Percentiles rank a stretch among this genome's conserved stretches.
Evolutionary conservation across 2,888 invertebrate species (phyloP).

Genomic region (Drosophila mimica): DNA sequence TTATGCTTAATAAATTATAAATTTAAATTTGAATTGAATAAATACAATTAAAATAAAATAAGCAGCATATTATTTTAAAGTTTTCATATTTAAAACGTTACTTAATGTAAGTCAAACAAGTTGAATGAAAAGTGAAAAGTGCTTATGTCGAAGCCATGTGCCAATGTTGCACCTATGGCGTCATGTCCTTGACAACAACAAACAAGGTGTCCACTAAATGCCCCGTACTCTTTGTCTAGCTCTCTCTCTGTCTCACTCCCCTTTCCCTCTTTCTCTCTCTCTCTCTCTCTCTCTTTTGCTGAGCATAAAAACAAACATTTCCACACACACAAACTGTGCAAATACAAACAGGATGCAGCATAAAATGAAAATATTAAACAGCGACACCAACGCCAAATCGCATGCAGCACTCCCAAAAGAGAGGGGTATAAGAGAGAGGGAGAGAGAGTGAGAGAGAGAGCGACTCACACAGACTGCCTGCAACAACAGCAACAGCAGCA

Average conservation of each 20-base stretch:
- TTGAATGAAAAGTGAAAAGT: background rate
- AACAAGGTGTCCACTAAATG: background rate
- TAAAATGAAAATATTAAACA: conserved; percentile 61
- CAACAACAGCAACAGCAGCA: background rate
- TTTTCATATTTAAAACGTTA: background rate
- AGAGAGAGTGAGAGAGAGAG: conserved; percentile 4
- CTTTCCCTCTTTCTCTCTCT: background rate
- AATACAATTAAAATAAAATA: no score
- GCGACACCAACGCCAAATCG: conserved; percentile 38
- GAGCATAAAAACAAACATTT: background rate
- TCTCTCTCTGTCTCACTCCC: background rate
- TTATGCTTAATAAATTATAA: background rate
- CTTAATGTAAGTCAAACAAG: background rate
- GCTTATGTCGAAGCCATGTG: background rate
- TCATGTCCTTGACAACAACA: conserved; percentile 6
- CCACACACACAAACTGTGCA: background rate
- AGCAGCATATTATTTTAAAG: background rate
- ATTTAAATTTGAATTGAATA: background rate
- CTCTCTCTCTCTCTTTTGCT: conserved; percentile 1
- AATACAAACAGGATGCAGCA: conserved; percentile 44
- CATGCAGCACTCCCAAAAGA: background rate
- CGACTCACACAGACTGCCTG: background rate
- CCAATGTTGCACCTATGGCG: background rate
- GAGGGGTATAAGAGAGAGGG: background rate
- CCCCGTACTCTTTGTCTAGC: no score